phyloP scores from a whole-genome alignment of 2,797 vertebrate genomes.

The Craterocephalus amniculus region DNA sequence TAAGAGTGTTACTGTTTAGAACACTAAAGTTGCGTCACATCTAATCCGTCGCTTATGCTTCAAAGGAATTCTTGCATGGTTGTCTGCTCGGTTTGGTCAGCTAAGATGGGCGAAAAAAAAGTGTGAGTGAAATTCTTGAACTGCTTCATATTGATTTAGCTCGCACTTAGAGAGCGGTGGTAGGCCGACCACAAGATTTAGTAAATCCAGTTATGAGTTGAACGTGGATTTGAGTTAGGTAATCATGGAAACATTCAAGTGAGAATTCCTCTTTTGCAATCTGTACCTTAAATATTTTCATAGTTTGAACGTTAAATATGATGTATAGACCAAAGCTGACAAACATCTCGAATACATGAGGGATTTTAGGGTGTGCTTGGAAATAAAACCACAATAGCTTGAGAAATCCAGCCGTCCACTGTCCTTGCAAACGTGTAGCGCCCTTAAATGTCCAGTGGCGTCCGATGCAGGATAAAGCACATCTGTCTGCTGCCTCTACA shows the following conservation, averaged over 20 bases:
- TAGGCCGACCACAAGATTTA: constrained; percentile 6
- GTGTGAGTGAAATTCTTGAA: constrained; percentile 19
- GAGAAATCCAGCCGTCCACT: constrained; percentile 14
- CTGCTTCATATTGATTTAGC: background rate
- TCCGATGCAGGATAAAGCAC: background rate
- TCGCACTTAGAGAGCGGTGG: background rate
- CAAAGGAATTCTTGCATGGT: background rate
- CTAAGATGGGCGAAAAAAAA: constrained; percentile 6
- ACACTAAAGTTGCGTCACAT: constrained; percentile 7
- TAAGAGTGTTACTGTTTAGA: constrained; percentile 6
- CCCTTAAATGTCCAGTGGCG: background rate
- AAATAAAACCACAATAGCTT: constrained; percentile 55
- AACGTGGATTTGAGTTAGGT: background rate
- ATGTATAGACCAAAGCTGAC: background rate
- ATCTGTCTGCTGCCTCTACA: background rate
- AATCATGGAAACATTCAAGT: constrained; percentile 6
- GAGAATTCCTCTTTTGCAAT: constrained; percentile 7
- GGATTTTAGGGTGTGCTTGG: constrained; percentile 56
- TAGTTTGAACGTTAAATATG: background rate
- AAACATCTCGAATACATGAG: constrained; percentile 20
- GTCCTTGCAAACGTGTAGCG: background rate
- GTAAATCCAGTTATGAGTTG: constrained; percentile 1
- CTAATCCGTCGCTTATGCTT: background rate
- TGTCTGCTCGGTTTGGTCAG: constrained; percentile 7
- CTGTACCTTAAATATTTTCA: background rate